Evolutionary conservation across 2,113 vertebrate species (phyloP).

Genomic region (Ammospiza nelsoni): DNA sequence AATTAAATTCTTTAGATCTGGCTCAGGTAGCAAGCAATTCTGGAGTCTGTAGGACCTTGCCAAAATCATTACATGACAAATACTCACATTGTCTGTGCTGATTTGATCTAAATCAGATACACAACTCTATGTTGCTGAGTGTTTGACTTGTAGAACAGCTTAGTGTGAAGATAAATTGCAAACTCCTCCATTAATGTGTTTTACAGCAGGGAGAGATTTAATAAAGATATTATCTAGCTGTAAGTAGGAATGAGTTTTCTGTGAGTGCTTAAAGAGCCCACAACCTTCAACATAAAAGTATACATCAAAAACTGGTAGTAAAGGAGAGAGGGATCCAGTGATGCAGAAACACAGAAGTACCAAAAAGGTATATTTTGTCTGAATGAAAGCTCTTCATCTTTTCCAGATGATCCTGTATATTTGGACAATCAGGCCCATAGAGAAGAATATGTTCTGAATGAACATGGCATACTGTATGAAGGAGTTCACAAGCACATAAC

Average conservation of each 20-base stretch:
- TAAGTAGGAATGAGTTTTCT: not conserved
- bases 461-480: constrained; percentile 67
- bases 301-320: not conserved
- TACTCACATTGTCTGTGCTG: not conserved
- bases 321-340: not conserved
- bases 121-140: not conserved
- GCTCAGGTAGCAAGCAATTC: not conserved
- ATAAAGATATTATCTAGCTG: not conserved
- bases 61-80: not conserved
- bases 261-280: not conserved
- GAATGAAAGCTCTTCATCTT: not conserved
- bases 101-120: not conserved
- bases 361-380: not conserved
- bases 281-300: not conserved
- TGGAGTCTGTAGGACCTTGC: not conserved
- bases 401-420: constrained; percentile 70
- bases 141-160: not conserved
- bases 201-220: not conserved
- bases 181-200: not conserved
- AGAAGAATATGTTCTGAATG: constrained; percentile 68
- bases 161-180: not conserved
- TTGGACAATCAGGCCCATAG: constrained; percentile 60
- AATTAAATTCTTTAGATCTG: not conserved
- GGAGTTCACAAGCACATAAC: constrained; percentile 63
- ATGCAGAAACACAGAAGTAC: not conserved